Evolutionary conservation across 2,113 vertebrate species (phyloP), one percentile per base, ranked within the genome.

Genomic region (Hyla sarda): DNA sequence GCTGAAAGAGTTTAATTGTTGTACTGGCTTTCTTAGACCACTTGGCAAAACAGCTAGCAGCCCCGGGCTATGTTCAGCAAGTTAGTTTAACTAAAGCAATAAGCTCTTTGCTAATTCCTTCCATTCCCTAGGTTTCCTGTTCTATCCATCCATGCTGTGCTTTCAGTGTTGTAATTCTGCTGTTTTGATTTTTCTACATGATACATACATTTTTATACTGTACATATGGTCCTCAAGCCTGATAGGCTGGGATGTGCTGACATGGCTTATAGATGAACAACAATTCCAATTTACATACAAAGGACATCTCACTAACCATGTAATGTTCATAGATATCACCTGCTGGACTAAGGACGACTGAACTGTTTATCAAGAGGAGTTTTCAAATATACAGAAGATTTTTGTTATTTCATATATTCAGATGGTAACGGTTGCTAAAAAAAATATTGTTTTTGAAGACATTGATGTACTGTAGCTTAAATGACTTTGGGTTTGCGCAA

Each of bases 1-100:
- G 37, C 75, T 72, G 52, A 80, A 86, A 86, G 48, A 72, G 25
- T 72, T 72, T 56, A 80, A 80, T 86, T 86, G 84, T 80, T 56
- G 47, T 79, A 16, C 77, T 81, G 65, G 67, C 65, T 86, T 85
- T 72, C 34, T 50, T 86, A 56, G 50, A 47, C 54, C 82, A 76
- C 82, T 76, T 84, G 82, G 82, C 71, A 75, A 76, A 76, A 76
- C 72, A 76, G 14, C 34, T 12, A 73, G 17, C 25, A 62, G 84
- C 67, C 65, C 48, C 12, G 23, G 77, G 62, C 76, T 13, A 45
- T 62, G 52, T 67, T 81, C 77, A 81, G 77, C 77, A 86, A 86
- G 77, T 81, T 86, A 81, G 65, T 81, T 81, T 81, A 86, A 86
- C 76, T 86, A 86, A 86, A 73, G 84, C 62, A 86, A 81, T 86